These are phyloP conservation scores for Oxyura jamaicensis DNA, from an alignment of 2,113 vertebrate species.

Conservation along the genomic window DNA sequence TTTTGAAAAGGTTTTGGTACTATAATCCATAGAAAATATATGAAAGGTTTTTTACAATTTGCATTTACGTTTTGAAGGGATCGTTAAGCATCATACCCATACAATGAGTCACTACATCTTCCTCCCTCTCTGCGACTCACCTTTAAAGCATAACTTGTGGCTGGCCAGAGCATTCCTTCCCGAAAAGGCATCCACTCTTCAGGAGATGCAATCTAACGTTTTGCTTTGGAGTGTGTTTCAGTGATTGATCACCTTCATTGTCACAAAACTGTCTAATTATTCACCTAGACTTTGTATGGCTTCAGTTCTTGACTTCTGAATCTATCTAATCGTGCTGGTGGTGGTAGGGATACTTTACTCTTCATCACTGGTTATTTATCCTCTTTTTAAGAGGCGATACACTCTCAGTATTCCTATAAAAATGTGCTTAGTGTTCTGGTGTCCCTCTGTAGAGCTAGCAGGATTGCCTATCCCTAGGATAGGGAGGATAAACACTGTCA, in stretches of 20 bases:
- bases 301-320: not conserved
- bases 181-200: not conserved
- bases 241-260: not conserved
- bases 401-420: rapidly evolving
- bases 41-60: not conserved
- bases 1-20: not conserved
- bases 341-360: not conserved
- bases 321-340: not conserved
- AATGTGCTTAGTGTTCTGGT: not conserved
- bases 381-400: not conserved
- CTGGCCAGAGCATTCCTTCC: not conserved
- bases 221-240: not conserved
- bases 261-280: not conserved
- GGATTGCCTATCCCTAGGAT: not conserved
- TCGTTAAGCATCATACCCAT: not conserved
- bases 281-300: not conserved
- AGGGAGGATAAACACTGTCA: not conserved
- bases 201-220: not conserved
- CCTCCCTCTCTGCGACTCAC: not conserved
- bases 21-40: not conserved
- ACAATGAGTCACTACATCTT: not conserved
- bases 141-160: not conserved
- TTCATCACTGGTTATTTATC: not conserved
- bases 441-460: not conserved
- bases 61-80: not conserved